These are phyloP conservation scores for Hydrolagus colliei DNA, from an alignment of 2,797 vertebrate species.

Conservation along the genomic window DNA sequence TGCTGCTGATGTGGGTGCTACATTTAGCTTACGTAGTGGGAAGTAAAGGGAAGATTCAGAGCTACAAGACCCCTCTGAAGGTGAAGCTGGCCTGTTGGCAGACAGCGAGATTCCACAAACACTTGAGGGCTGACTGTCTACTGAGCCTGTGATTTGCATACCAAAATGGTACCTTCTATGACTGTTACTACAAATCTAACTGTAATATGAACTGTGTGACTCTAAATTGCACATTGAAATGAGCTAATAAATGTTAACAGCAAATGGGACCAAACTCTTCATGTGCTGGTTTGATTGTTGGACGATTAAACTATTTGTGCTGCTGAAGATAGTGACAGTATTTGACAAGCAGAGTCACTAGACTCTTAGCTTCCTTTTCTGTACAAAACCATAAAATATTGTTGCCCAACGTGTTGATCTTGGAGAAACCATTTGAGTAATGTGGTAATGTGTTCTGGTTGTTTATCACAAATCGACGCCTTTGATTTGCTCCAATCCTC, in stretches of 20 bases:
- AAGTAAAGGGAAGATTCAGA: background rate
- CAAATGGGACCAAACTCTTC: background rate
- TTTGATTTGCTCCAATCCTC: no score
- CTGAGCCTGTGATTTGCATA: background rate
- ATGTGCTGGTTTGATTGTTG: background rate
- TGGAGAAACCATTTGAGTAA: background rate
- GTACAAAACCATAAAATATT: background rate
- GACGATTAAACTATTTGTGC: background rate
- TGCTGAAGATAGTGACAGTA: background rate
- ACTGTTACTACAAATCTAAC: slow-evolving; percentile 23
- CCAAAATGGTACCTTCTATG: slow-evolving; percentile 11
- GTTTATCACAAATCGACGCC: background rate
- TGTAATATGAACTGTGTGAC: slow-evolving; percentile 24
- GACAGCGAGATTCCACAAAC: background rate
- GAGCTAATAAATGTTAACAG: slow-evolving; percentile 28
- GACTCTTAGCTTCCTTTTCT: background rate
- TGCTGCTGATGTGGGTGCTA: background rate
- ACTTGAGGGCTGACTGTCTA: background rate
- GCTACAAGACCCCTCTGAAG: background rate
- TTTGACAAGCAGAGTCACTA: background rate
- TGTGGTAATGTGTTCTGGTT: background rate
- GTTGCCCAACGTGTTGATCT: background rate
- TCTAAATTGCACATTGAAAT: slow-evolving; percentile 29
- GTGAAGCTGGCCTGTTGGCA: slow-evolving; percentile 7
- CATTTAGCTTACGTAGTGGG: background rate